phyloP scores from a whole-genome alignment of 2,113 vertebrate genomes.

The Tachuris rubrigastra region DNA sequence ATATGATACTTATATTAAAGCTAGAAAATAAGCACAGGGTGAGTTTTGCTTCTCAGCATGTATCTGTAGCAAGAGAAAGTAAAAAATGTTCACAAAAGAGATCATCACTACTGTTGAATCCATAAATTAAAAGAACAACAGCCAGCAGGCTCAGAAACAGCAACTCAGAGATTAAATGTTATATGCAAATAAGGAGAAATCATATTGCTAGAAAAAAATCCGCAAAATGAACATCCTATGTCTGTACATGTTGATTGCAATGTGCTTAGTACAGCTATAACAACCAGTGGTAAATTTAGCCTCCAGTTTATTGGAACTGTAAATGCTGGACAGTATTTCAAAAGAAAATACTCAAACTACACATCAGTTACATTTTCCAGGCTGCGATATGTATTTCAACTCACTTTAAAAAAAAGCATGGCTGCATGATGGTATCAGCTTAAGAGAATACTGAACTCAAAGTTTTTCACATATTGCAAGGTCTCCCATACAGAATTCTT shows the following conservation, averaged over 20 bases:
- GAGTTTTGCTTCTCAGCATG: neutral
- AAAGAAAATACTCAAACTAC: neutral
- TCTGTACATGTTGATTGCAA: neutral
- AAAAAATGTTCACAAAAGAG: neutral
- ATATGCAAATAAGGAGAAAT: neutral
- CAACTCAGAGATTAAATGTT: neutral
- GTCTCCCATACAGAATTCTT: neutral
- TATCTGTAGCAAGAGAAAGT: neutral
- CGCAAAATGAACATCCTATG: neutral
- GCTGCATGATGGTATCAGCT: neutral
- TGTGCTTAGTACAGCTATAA: neutral
- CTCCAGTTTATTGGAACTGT: neutral
- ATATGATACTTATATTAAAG: neutral
- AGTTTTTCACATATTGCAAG: neutral
- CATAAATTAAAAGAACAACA: neutral
- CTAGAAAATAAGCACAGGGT: neutral
- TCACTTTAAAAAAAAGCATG: neutral
- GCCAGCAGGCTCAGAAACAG: neutral
- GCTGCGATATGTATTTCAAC: neutral
- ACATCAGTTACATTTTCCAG: neutral
- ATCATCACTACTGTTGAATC: neutral
- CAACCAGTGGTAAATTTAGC: neutral
- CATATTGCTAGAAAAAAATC: neutral
- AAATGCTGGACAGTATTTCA: neutral
- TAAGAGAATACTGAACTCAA: neutral